Evolutionary conservation across 23 tunicate genomes (phyloP), one percentile per base, ranked within the genome.

Genomic region (Aplidium turbinatum): DNA sequence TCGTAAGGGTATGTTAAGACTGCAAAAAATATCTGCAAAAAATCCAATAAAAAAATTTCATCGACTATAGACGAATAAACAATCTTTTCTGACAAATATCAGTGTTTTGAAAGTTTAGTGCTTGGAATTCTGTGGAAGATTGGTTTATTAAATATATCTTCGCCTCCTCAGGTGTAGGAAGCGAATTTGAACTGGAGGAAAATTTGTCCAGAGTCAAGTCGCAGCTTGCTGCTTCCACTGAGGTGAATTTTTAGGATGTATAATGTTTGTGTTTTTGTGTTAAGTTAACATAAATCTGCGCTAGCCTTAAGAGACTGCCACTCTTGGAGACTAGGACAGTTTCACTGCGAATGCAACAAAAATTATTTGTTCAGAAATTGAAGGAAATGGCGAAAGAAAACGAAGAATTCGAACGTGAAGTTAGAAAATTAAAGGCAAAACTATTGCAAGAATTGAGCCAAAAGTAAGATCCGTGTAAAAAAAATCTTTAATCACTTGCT

Each of bases 321-420:
- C n/a, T n/a, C n/a, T n/a, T n/a, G n/a, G n/a, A n/a, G n/a, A n/a
- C n/a, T n/a, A n/a, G n/a, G n/a, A n/a, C n/a, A n/a, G n/a, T n/a
- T n/a, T n/a, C n/a, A n/a, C n/a, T n/a, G n/a, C n/a, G n/a, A n/a
- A n/a, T n/a, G n/a, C n/a, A n/a, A n/a, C n/a, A 19, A 53, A 7
- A 27, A 4, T 53, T 53, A 4, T 19, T 19, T 53, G n/a, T 53
- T 53, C 48, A 83, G 89, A 83, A 67, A 66, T 52, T 83, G 32
- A 75, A 75, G 40, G 76, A 53, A 53, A 83, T 83, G 89, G 3
- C 74, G 38, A 38, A 40, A 29, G 68, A 83, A 29, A 75, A 75
- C 57, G 89, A 75, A 47, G 55, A 56, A 62, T 83, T 83, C 33
- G 75, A 83, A 27, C 32, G 35, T 22, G 89, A 83, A 66, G 63